phyloP scores from a whole-genome alignment of 2,797 vertebrate genomes.

The Bucorvus abyssinicus region DNA sequence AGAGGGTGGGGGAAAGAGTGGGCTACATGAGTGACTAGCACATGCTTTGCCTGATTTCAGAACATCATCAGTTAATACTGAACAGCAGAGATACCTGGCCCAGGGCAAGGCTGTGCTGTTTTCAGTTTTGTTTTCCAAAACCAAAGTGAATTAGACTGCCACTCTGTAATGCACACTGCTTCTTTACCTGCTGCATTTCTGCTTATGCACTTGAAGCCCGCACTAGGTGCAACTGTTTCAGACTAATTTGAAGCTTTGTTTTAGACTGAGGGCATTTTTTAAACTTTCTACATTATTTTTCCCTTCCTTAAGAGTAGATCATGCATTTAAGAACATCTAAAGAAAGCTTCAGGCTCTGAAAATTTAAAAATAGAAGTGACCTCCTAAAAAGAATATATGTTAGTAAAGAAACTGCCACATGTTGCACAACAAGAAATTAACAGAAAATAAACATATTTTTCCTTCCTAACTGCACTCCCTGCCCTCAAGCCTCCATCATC shows the following conservation, averaged over 20 bases:
- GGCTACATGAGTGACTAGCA: background rate
- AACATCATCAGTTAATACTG: background rate
- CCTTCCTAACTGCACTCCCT: background rate
- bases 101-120: background rate
- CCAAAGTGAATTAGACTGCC: background rate
- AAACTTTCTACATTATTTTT: background rate
- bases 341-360: background rate
- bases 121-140: background rate
- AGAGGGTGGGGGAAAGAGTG: background rate
- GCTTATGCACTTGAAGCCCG: background rate
- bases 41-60: background rate
- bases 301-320: background rate
- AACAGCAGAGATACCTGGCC: background rate
- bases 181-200: background rate
- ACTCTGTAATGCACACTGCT: background rate
- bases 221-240: background rate
- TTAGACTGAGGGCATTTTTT: background rate
- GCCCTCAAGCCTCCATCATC: background rate
- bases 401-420: background rate
- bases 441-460: background rate
- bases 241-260: background rate
- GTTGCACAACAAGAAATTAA: background rate
- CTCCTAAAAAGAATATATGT: background rate
- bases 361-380: background rate
- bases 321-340: background rate